phyloP scores from a whole-genome alignment of 92 coral and sea anemone genomes.

The Zoanthus sociatus region DNA sequence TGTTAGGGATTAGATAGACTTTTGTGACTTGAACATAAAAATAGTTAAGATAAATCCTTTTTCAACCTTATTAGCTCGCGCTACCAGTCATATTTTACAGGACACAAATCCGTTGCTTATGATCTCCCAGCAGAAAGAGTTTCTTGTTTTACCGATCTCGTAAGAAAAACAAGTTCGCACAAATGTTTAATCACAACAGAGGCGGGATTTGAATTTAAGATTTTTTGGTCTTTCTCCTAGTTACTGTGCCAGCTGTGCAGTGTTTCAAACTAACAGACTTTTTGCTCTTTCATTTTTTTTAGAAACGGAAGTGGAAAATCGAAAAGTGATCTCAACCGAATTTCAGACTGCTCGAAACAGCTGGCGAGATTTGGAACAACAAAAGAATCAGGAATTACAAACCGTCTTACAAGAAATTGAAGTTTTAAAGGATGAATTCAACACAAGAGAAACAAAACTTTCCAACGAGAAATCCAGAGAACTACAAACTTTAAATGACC shows the following conservation, averaged over 20 bases:
- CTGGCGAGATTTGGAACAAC: constrained; percentile 35
- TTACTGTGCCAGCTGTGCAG: neutral
- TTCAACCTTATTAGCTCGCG: no score
- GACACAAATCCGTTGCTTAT: no score
- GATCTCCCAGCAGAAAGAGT: no score
- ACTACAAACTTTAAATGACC: constrained; percentile 17
- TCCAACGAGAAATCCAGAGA: constrained; percentile 32
- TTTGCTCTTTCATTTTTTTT: constrained; percentile 4
- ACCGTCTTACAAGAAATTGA: constrained; percentile 25
- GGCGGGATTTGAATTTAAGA: neutral
- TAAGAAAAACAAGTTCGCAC: neutral
- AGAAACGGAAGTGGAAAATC: constrained; percentile 63
- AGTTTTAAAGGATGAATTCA: constrained; percentile 36
- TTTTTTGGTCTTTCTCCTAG: neutral
- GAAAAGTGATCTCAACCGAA: constrained; percentile 22
- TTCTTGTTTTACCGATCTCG: no score
- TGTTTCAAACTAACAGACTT: neutral
- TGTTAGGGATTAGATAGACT: no score
- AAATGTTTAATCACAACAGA: neutral
- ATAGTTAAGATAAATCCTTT: no score
- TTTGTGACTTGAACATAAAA: no score
- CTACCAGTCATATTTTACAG: no score
- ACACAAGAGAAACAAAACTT: constrained; percentile 1
- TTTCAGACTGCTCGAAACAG: constrained; percentile 48
- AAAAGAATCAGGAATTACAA: constrained; percentile 5